Base-by-base conservation (phyloP, 2,113 vertebrate genomes). In the Pampusana beccarii region DNA sequence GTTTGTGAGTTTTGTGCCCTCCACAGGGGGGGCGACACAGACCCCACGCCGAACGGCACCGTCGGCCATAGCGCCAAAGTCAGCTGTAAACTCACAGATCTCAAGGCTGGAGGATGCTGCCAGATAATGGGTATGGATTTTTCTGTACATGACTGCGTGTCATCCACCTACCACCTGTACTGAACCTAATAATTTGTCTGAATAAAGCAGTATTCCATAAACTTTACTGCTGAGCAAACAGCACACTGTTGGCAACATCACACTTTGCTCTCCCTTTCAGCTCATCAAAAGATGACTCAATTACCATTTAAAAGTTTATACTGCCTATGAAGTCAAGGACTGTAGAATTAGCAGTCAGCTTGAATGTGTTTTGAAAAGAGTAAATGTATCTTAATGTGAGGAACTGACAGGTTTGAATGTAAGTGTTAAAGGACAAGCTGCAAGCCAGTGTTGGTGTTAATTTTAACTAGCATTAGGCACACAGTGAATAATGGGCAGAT, bases 221-320 rank as follows among this genome's bases (percentile, higher is more conserved):
- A 97, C 67, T 90, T 95, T 80, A 94, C 92, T 93, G 96, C 95
- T 95, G 95, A 95, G 92, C 92, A 95, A 95, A 97, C 91, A 92
- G 75, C 82, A 24, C 1, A 1, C 79, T 66, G 50, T 20, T 90
- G 82, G 86, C 82, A 90, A 21, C 88, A 83, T 80, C 94, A 88
- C 46, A 38, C 64, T 78, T 91, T 57, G 86, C 75, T 92, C 82
- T 94, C 50, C 64, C 71, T 86, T 88, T 90, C 86, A 83, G 75
- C 75, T 87, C 80, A 80, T 92, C 91, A 93, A 83, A 92, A 93
- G 88, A 93, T 88, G 80, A 80, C 94, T 97, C 94, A 90, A 88
- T 96, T 97, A 93, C 88, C 75, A 70, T 92, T 92, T 90, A 46
- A 83, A 94, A 92, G 74, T 96, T 95, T 92, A 58, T 83, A 20